Percentiles rank a stretch among this genome's conserved stretches.
phyloP scores from a whole-genome alignment of 2,797 vertebrate species.

The Pipistrellus pygmaeus region DNA sequence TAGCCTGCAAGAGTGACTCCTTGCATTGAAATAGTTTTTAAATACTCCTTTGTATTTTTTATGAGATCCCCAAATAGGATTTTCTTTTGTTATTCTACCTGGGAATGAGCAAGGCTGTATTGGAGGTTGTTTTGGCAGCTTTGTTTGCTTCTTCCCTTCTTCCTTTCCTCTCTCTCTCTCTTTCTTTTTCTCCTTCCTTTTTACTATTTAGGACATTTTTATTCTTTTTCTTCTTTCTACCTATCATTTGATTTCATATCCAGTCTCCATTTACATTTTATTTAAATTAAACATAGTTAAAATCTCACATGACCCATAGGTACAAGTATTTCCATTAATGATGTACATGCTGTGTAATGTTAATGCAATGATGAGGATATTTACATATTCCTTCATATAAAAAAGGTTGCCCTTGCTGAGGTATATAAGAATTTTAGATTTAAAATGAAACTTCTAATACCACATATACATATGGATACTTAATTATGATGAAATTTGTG shows the following conservation, averaged over 20 bases:
- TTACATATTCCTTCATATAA: neutral
- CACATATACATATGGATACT: neutral
- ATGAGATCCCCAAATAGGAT: neutral
- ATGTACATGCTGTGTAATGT: neutral
- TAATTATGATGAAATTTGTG: neutral
- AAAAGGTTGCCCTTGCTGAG: neutral
- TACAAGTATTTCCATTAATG: neutral
- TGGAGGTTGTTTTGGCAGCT: neutral
- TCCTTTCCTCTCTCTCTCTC: fast-evolving
- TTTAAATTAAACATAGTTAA: conserved; percentile 3
- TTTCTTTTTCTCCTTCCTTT: neutral
- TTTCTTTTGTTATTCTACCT: neutral
- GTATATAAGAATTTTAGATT: neutral
- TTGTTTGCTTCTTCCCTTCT: neutral
- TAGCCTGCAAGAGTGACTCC: neutral
- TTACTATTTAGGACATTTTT: neutral
- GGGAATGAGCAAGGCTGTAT: neutral
- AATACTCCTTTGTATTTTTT: conserved; percentile 8
- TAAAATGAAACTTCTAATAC: neutral
- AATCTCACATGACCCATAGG: neutral
- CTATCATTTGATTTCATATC: neutral
- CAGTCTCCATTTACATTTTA: neutral
- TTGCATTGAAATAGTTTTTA: neutral
- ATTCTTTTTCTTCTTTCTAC: conserved; percentile 22
- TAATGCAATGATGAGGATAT: neutral